Evolutionary conservation across 2,113 vertebrate genomes (phyloP).

Genomic region (Hepsetus odoe): DNA sequence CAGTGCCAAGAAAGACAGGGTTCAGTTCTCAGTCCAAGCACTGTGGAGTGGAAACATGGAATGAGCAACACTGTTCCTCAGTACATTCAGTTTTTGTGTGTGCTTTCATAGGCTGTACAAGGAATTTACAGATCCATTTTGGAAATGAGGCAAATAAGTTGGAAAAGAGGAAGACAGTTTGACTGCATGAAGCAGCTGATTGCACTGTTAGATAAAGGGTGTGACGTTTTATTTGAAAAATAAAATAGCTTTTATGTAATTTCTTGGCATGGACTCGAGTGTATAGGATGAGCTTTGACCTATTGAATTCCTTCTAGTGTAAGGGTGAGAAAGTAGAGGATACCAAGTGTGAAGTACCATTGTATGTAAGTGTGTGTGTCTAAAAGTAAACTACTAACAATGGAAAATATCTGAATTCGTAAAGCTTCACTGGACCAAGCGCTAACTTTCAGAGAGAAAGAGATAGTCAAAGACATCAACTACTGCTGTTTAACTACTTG

Average conservation of each 20-base stretch:
- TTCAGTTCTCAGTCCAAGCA: background rate
- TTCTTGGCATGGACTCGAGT: background rate
- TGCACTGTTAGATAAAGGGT: background rate
- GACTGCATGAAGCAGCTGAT: background rate
- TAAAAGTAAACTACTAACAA: constrained; percentile 24
- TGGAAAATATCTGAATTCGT: constrained; percentile 5
- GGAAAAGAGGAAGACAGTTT: background rate
- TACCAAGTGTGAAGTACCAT: constrained; percentile 3
- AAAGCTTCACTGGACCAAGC: background rate
- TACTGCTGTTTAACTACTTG: no score
- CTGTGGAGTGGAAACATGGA: background rate
- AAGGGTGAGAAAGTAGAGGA: constrained; percentile 4
- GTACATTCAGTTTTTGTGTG: background rate
- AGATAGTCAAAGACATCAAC: no score
- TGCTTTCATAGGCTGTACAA: background rate
- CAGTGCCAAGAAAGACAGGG: background rate
- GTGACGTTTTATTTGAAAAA: no score
- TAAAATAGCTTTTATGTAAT: no score
- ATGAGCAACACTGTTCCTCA: background rate
- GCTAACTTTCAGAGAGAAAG: no score
- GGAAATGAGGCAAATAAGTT: background rate
- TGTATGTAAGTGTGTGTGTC: background rate
- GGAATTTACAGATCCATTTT: background rate
- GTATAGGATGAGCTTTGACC: constrained; percentile 7
- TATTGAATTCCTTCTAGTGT: background rate